Percentiles rank a stretch among this genome's conserved stretches.
These are phyloP conservation scores for Aromia moschata DNA, from an alignment of 2,888 invertebrate genomes.

Conservation along the genomic window DNA sequence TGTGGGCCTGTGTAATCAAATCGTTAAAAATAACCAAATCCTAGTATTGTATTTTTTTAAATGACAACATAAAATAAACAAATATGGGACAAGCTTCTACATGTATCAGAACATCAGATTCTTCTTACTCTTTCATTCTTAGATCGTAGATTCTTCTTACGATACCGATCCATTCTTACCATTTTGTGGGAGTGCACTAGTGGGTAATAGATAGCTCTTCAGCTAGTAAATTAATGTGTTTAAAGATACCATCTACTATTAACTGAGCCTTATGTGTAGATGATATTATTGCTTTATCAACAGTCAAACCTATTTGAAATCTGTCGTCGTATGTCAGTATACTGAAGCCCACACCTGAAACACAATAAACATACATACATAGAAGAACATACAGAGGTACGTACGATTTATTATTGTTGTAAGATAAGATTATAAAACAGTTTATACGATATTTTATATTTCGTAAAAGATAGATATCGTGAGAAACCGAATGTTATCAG, in stretches of 20 bases:
- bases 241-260: constrained; percentile 15
- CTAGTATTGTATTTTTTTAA: no score
- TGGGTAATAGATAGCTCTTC: constrained; percentile 1
- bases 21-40: no score
- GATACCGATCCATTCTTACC: neutral
- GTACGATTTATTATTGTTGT: neutral
- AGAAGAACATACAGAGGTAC: neutral
- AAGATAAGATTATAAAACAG: no score
- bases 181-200: constrained; percentile 1
- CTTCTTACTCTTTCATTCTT: no score
- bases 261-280: constrained; percentile 48
- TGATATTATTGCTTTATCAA: constrained; percentile 21
- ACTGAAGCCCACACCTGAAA: constrained; percentile 25
- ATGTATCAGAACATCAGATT: no score
- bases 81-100: no score
- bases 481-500: no score
- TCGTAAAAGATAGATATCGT: no score
- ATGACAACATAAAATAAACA: no score
- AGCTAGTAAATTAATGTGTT: constrained; percentile 6
- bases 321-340: constrained; percentile 26
- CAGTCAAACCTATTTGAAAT: constrained; percentile 21
- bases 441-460: no score
- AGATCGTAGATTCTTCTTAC: no score
- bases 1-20: no score
- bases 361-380: neutral